A percentile compares a stretch with the other conserved stretches of the same genome.
phyloP scores from a whole-genome alignment of 2,797 vertebrate species.

The Forpus xanthops region DNA sequence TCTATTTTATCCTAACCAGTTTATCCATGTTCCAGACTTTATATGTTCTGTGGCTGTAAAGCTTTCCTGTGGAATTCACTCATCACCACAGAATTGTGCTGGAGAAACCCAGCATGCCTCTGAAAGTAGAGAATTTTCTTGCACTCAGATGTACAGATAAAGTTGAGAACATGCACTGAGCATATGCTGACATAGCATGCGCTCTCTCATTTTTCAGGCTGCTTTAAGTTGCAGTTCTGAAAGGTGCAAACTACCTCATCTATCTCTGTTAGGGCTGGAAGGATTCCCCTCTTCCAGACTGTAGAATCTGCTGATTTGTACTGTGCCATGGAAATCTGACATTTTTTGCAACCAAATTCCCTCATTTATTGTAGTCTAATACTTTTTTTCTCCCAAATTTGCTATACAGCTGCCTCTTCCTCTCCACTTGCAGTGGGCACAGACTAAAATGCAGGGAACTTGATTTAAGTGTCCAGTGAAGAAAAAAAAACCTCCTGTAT shows the following conservation, averaged over 20 bases:
- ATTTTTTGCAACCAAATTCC: background rate
- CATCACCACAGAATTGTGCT: background rate
- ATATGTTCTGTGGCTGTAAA: constrained; percentile 41
- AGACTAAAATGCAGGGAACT: background rate
- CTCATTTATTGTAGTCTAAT: background rate
- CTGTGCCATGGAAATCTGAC: background rate
- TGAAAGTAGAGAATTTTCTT: constrained; percentile 1
- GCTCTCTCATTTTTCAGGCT: background rate
- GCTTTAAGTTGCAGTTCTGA: background rate
- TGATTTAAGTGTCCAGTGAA: background rate
- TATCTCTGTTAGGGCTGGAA: background rate
- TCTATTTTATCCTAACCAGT: constrained; percentile 58
- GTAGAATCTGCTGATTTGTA: background rate
- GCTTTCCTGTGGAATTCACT: constrained; percentile 28
- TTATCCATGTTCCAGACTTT: constrained; percentile 56
- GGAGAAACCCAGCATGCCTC: background rate
- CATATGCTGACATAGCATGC: constrained; percentile 7
- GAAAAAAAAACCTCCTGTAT: background rate
- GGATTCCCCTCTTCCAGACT: constrained; percentile 27
- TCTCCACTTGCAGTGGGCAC: background rate
- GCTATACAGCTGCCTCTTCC: background rate
- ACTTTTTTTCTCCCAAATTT: background rate
- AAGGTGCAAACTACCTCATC: constrained; percentile 46
- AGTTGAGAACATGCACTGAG: background rate
- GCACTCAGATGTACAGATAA: background rate